Conservation (phyloP, 1,140 invertebrate genomes). For the Chionoecetes opilio region DNA sequence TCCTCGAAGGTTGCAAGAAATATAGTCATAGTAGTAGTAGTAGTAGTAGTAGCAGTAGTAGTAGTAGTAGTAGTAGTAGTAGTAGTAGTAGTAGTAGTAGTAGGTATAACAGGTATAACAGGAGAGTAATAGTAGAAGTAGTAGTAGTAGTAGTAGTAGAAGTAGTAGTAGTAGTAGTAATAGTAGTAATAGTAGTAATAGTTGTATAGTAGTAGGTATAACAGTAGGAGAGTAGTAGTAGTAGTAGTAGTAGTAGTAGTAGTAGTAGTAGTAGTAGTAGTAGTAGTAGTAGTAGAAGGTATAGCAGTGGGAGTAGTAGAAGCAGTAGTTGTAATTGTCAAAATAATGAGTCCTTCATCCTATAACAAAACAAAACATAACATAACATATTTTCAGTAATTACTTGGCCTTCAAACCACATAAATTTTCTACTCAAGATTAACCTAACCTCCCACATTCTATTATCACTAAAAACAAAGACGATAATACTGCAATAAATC, state of each 20-base stretch:
- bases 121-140: not conserved
- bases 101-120: not conserved
- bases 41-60: conserved; percentile 4
- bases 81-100: conserved; percentile 29
- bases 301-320: not conserved
- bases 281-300: not conserved
- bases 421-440: too few species aligned
- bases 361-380: too few species aligned
- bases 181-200: not conserved
- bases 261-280: conserved; percentile 22
- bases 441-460: too few species aligned
- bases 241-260: not conserved
- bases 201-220: too few species aligned
- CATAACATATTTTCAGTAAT: too few species aligned
- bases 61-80: conserved; percentile 29
- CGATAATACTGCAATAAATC: too few species aligned
- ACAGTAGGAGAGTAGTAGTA: not conserved
- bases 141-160: not conserved
- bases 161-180: not conserved
- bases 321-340: not conserved
- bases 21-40: not conserved
- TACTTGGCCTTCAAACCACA: too few species aligned
- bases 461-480: too few species aligned
- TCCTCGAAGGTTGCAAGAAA: too few species aligned
- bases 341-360: too few species aligned